Percentiles rank a stretch among this genome's conserved stretches.
phyloP scores from a whole-genome alignment of 2,888 invertebrate genomes.

The Sepioteuthis lessoniana region DNA sequence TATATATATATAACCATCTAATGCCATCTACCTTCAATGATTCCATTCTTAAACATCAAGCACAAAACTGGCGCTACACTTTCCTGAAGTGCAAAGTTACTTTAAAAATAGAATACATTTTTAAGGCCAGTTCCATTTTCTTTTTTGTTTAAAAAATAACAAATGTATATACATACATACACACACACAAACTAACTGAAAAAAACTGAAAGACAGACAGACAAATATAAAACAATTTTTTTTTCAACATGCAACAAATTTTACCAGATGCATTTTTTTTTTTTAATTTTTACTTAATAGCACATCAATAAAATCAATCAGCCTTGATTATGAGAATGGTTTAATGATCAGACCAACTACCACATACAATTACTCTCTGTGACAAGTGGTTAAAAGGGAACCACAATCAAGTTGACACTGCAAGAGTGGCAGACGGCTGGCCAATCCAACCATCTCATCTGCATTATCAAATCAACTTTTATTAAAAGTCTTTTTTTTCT shows the following conservation, averaged over 20 bases:
- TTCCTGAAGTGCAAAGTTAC: background rate
- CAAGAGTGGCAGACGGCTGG: conserved; percentile 38
- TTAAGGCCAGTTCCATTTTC: no score
- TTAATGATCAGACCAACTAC: conserved; percentile 48
- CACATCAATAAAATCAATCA: conserved; percentile 37
- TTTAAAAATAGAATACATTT: background rate
- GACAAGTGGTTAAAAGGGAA: background rate
- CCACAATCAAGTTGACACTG: conserved; percentile 6
- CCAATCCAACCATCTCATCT: conserved; percentile 33
- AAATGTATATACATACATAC: no score
- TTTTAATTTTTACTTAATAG: background rate
- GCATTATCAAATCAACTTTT: background rate
- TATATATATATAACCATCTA: background rate
- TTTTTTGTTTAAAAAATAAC: no score
- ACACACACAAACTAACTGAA: background rate
- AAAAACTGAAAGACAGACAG: background rate
- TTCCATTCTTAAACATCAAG: background rate
- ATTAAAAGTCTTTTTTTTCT: background rate
- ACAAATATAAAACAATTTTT: background rate
- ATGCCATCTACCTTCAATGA: background rate
- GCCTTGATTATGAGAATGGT: conserved; percentile 44
- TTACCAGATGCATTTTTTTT: conserved; percentile 33
- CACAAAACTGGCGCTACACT: background rate
- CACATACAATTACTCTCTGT: conserved; percentile 42
- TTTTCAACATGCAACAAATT: background rate